A percentile compares a stretch with the other conserved stretches of the same genome.
Evolutionary conservation across 2,113 vertebrate genomes (phyloP).

Genomic region (Oncorhynchus keta): DNA sequence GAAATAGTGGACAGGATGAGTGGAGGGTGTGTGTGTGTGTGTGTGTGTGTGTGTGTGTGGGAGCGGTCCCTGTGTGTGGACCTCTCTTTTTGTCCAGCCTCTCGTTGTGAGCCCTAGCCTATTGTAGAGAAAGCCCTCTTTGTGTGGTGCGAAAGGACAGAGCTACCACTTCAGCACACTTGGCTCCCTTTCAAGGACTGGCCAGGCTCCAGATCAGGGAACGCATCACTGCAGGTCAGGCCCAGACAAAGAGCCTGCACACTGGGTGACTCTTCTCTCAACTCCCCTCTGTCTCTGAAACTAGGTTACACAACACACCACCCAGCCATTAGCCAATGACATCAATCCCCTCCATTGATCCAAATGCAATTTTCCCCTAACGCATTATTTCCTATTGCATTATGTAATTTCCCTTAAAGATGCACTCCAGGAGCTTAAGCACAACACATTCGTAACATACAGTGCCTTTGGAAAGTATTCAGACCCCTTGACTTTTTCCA

Average conservation of each 20-base stretch:
- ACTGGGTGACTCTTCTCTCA: conserved; percentile 56
- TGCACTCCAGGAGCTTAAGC: too few relatives aligned
- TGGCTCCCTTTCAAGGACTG: conserved; percentile 53
- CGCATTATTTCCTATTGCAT: conserved; percentile 68
- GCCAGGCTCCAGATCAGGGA: conserved; percentile 58
- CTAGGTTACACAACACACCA: conserved; percentile 43
- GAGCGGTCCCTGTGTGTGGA: not conserved
- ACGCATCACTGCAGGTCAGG: conserved; percentile 43
- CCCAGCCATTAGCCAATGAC: conserved; percentile 40
- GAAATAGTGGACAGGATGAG: conserved; percentile 1
- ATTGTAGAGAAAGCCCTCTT: conserved; percentile 61
- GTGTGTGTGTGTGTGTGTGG: not conserved
- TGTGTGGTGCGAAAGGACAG: conserved; percentile 55
- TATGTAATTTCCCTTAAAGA: conserved; percentile 51
- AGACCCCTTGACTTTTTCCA: too few relatives aligned
- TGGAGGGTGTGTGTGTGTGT: too few relatives aligned
- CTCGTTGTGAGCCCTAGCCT: conserved; percentile 27
- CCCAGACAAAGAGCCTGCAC: conserved; percentile 62
- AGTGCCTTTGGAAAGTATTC: too few relatives aligned
- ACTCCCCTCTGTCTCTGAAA: conserved; percentile 31
- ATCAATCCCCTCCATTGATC: conserved; percentile 64
- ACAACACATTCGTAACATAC: too few relatives aligned
- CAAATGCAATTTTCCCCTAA: conserved; percentile 59
- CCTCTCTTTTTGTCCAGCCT: conserved; percentile 36
- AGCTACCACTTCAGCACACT: conserved; percentile 61